These are phyloP conservation scores for Camptogramma bilineatum DNA, from an alignment of 2,888 invertebrate genomes.

Conservation along the genomic window DNA sequence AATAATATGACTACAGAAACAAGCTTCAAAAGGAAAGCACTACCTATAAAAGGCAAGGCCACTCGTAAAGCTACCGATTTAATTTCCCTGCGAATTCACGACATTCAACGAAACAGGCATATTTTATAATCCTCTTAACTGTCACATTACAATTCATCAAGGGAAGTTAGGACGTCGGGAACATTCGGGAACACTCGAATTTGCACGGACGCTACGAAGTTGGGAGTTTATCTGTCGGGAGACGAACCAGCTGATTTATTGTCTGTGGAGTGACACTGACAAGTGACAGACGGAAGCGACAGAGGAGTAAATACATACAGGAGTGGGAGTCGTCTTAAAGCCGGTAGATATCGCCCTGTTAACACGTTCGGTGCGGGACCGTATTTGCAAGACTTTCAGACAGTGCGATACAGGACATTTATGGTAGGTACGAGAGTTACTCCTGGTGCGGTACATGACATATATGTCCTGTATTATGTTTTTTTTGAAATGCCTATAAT, in stretches of 20 bases:
- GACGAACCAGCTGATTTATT: conserved; percentile 57
- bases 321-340: neutral
- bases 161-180: conserved; percentile 39
- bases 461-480: too few species aligned
- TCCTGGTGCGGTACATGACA: too few species aligned
- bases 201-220: conserved; percentile 59
- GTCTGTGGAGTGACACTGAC: conserved; percentile 43
- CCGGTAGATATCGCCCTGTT: conserved; percentile 10
- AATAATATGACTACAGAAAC: conserved; percentile 15
- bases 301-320: conserved; percentile 23
- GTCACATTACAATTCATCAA: conserved; percentile 55
- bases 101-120: conserved; percentile 38
- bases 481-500: too few species aligned
- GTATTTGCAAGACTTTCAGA: too few species aligned
- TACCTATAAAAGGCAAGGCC: conserved; percentile 24
- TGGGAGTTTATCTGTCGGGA: conserved; percentile 55
- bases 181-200: conserved; percentile 49
- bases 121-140: conserved; percentile 46
- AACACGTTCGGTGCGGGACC: too few species aligned
- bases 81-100: conserved; percentile 28
- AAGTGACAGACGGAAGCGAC: conserved; percentile 42
- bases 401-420: too few species aligned
- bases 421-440: too few species aligned
- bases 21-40: conserved; percentile 1
- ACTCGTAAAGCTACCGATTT: conserved; percentile 30